Evolutionary conservation across 2,797 vertebrate species (phyloP), one percentile per base, ranked within the genome.

Genomic region (Lutjanus campechanus): DNA sequence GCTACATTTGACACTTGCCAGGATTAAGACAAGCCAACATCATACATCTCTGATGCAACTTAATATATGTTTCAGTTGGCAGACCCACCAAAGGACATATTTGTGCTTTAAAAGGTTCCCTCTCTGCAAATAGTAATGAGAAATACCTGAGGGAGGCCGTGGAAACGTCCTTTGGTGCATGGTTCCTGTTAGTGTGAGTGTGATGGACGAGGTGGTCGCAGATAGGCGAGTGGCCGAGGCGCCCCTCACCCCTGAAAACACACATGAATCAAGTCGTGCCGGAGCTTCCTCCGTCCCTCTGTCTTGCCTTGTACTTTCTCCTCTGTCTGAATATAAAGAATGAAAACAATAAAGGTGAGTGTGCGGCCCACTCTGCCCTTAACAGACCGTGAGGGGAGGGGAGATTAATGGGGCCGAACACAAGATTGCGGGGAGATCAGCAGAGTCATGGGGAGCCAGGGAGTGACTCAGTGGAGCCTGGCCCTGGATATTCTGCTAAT

Each of bases 131-230:
- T 44, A 22, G 61, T 83, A 83, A 90, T 79, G 74, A 85, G 81
- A 88, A 92, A 93, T 92, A 85, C 81, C 84, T 79, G 50, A 58
- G 54, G 76, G 86, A 77, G 36, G 58, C 80, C 89, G 51, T 80
- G 88, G 89, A 85, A 89, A 90, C 82, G 16, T 49, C 68, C 77
- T 83, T 55, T 69, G 77, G 74, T 80, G 87, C 74, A 73, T 81
- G 19, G 20, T 44, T 12, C 15, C 69, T 80, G 63, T 65, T 69
- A 53, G 59, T 41, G 51, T 17, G 63, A 58, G 69, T 25, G 73
- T 85, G 88, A 89, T 89, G 85, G 85, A 89, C 49, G 83, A 89
- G 54, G 74, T 77, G 81, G 83, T 71, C 86, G 63, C 80, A 73
- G 73, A 82, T 78, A 69, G 19, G 36, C 7, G n/a, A 44, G 77